phyloP scores from a whole-genome alignment of 2,888 invertebrate species.

The Chironomus riparius region DNA sequence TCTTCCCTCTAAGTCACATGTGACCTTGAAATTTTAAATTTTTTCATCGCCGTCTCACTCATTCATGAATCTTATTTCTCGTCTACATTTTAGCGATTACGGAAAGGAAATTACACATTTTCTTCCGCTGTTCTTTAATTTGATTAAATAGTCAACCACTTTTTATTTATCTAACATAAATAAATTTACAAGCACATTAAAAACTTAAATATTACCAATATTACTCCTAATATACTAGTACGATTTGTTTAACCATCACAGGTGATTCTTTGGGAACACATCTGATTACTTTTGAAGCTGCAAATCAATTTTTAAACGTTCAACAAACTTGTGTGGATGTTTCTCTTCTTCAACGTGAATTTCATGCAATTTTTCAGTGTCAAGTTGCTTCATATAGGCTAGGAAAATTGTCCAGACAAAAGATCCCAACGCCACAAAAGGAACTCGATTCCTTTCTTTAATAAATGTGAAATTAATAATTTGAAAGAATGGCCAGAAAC shows the following conservation, averaged over 20 bases:
- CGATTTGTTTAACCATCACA: neutral
- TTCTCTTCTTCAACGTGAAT: neutral
- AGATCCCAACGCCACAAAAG: slow-evolving; percentile 63
- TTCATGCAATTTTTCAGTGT: slow-evolving; percentile 34
- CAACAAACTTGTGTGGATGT: neutral
- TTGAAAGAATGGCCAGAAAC: slow-evolving; percentile 64
- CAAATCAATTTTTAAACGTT: neutral
- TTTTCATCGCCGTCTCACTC: neutral
- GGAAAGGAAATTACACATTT: neutral
- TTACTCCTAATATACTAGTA: neutral
- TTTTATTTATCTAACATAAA: too few relatives aligned
- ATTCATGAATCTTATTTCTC: neutral
- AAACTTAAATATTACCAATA: too few relatives aligned
- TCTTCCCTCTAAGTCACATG: too few relatives aligned
- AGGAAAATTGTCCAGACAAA: slow-evolving; percentile 68
- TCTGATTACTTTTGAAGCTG: neutral
- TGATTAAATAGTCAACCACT: neutral
- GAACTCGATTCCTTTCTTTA: slow-evolving; percentile 61
- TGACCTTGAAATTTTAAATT: too few relatives aligned
- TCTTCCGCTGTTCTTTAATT: neutral
- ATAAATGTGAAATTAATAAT: slow-evolving; percentile 63
- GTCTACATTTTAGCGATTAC: neutral
- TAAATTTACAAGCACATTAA: too few relatives aligned
- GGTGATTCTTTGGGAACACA: neutral
- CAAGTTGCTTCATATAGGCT: slow-evolving; percentile 65